phyloP scores from a whole-genome alignment of 2,888 invertebrate genomes.

The Himalopsyche anomala region DNA sequence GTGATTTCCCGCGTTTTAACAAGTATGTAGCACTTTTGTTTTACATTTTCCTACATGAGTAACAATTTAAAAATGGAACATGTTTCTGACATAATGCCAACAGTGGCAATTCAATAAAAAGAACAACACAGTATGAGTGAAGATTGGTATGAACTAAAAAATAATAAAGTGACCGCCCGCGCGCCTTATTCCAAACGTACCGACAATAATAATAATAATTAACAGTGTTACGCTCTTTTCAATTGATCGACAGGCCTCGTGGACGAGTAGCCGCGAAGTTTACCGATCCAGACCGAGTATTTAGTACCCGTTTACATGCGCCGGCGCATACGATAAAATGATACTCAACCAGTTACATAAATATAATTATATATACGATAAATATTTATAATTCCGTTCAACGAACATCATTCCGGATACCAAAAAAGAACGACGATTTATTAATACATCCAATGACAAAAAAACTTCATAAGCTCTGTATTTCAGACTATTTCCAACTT shows the following conservation, averaged over 20 bases:
- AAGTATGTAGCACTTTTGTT: neutral
- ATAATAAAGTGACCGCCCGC: constrained; percentile 35
- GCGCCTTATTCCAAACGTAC: constrained; percentile 34
- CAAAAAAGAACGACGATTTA: neutral
- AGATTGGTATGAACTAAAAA: constrained; percentile 43
- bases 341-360: neutral
- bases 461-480: no score
- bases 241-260: constrained; percentile 57
- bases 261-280: constrained; percentile 44
- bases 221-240: constrained; percentile 63
- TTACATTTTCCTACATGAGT: neutral
- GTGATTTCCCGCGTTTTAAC: constrained; percentile 15
- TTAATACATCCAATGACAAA: no score
- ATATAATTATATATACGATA: neutral
- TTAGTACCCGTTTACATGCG: constrained; percentile 36
- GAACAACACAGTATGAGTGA: constrained; percentile 21
- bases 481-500: no score
- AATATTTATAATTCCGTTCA: neutral
- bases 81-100: constrained; percentile 34
- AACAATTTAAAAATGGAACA: constrained; percentile 26
- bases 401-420: constrained; percentile 22
- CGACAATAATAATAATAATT: constrained; percentile 52
- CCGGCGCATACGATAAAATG: constrained; percentile 45
- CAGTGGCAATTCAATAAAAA: constrained; percentile 28
- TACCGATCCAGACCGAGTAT: constrained; percentile 39